Evolutionary conservation across 2,113 vertebrate species (phyloP), one percentile per base, ranked within the genome.

Genomic region (Turdus rufiventris): DNA sequence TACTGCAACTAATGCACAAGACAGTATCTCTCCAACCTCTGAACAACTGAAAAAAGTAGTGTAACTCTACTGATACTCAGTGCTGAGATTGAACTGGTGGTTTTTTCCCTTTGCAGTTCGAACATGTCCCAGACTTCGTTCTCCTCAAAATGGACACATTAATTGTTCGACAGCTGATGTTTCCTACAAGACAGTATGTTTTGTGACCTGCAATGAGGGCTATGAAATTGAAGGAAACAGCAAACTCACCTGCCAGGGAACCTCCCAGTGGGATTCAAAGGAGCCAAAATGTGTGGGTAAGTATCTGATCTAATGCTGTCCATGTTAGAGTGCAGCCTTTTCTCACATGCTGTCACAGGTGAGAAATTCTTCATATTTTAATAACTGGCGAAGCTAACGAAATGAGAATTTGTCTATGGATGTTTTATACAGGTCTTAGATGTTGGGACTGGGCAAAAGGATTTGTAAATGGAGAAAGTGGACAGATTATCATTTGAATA

Each of bases 251-350:
- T 99, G 99, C 94, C 98, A 98, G 97, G 98, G 97, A 93, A 98
- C 97, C 36, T 98, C 98, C 51, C 98, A 98, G 89, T 99, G 99
- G 99, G 99, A 99, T 94, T 98, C 98, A 80, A 95, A 98, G 86
- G 98, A 98, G 68, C 98, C 99, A 45, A 98, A 97, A 76, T 99
- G 99, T 98, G 98, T 99, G 89, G 99, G 99, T 99, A 98, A 97
- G 98, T 98, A 93, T 97, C 88, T 85, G 25, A 16, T 53, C n/a
- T 31, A 34, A 72, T 8, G 34, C 33, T 31, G 9, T 83, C 48
- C 23, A 4, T 45, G 13, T 65, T 48, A 42, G n/a, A 56, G 7
- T 56, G 18, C 11, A 68, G 23, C 40, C 31, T 78, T 89, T 87
- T 54, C 51, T 71, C 33, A 66, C 5, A 1, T 61, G 12, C 18